Evolutionary conservation across 1,140 invertebrate genomes (phyloP), one percentile per base, ranked within the genome.

Genomic region (Armadillidium nasatum): DNA sequence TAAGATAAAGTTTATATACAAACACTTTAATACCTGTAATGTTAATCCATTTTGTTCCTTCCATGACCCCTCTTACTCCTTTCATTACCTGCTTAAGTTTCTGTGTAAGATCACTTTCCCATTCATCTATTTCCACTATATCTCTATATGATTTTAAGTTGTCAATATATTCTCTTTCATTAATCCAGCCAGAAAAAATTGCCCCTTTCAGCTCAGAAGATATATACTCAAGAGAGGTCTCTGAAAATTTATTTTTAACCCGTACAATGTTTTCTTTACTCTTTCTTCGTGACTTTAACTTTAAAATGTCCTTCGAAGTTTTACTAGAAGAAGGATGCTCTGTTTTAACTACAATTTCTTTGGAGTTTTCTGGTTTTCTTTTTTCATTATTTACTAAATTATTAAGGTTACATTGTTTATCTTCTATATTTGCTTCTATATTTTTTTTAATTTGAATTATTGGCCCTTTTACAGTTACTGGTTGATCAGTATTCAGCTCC

Each of bases 1-100:
- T 21, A 60, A 50, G 44, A 66, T 21, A 22, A 60, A 21, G n/a
- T n/a, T 44, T 22, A 23, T 60, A 13, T 33, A 74, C 54, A 0
- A 45, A 71, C 4, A 33, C 33, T 3, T 6, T 6, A 33, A 33
- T 70, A 78, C 77, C 60, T 15, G 77, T 76, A 44, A 78, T 72
- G 66, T 78, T 78, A 10, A 78, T 78, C 77, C 77, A 78, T 46
- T 73, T 78, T 7, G 74, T 76, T 69, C 77, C 77, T 22, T 78
- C 77, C 60, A 73, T 21, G 23, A 78, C 77, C 10, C 77, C 77
- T 50, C 70, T 73, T 10, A 78, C 73, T 66, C 77, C 75, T n/a
- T n/a, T 50, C 11, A 78, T 73, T 10, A 78, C 73, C 50, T 54
- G 54, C 66, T 76, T 75, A 10, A 78, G 70, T 15, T 76, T 71